Evolutionary conservation across 2,113 vertebrate species (phyloP), one percentile per base, ranked within the genome.

Genomic region (Rostratula benghalensis): DNA sequence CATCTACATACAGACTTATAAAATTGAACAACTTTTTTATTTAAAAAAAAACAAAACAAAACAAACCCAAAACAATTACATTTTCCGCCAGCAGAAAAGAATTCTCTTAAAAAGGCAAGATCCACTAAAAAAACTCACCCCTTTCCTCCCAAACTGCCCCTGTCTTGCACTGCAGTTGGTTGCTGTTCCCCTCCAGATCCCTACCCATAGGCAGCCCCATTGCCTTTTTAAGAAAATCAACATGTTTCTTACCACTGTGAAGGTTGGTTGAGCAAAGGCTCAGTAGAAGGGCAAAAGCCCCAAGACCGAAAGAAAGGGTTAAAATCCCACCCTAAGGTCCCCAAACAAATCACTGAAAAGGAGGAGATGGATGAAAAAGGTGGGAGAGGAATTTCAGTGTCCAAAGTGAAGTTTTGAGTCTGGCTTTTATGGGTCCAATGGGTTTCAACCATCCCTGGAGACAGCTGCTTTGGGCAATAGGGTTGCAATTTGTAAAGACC

Each of bases 31-130:
- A 41, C 30, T 74, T 74, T 43, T 21, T 56, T 69, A 41, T 65
- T 10, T 11, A 43, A 28, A 54, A 54, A 54, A 54, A 54, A 30
- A 10, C 28, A 10, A 4, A 61, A 87, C 17, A 8, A 87, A 21
- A 22, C 9, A 5, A 48, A 48, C 21, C 39, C 39, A 39, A 48
- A 48, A 22, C 87, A 87, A 81, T 46, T 31, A 73, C 25, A 8
- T 93, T 96, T 96, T 95, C 96, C 95, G 95, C 95, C 96, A 96
- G 95, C 95, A 97, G 96, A 96, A 96, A 96, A 93, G 37, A 90
- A 75, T 92, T 89, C 80, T 65, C 77, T 94, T 90, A 71, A 96
- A 95, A 95, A 95, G 92, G 83, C 90, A 92, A 81, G 61, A 50
- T 45, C 56, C 60, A 78, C 46, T 71, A 81, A 67, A 86, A 78